These are phyloP conservation scores for Drosophila equinoxialis DNA, from an alignment of 1,140 invertebrate genomes.

Conservation along the genomic window DNA sequence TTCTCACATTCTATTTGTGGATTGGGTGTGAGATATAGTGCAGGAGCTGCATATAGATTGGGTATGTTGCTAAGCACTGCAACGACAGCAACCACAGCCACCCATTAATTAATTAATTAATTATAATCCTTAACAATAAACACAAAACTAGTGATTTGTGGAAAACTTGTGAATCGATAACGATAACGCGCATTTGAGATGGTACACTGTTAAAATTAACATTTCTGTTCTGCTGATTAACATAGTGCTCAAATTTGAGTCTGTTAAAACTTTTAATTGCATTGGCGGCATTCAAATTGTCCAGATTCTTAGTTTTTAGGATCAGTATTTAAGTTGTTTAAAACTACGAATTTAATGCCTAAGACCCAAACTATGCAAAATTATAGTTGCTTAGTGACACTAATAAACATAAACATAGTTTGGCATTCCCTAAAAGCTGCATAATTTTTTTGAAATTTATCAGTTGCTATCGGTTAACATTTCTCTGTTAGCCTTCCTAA, in stretches of 20 bases:
- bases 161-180: not conserved
- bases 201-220: not conserved
- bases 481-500: not conserved
- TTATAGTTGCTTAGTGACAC: too few species aligned
- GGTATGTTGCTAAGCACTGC: conserved; percentile 1
- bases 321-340: too few species aligned
- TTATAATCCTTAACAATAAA: conserved; percentile 5
- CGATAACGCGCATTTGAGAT: not conserved
- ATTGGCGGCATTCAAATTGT: too few species aligned
- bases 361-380: too few species aligned
- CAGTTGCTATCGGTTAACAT: not conserved
- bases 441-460: not conserved
- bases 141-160: not conserved
- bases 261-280: too few species aligned
- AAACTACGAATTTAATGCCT: too few species aligned
- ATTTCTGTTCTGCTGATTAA: not conserved
- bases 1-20: conserved; percentile 52
- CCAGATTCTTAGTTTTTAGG: too few species aligned
- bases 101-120: not conserved
- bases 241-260: too few species aligned
- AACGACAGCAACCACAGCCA: not conserved
- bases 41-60: not conserved
- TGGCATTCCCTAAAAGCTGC: too few species aligned
- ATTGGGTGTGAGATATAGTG: conserved; percentile 8
- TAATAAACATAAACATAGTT: too few species aligned